These are phyloP conservation scores for Pachyseris speciosa DNA, from an alignment of 64 coral and sea anemone species.

Conservation along the genomic window DNA sequence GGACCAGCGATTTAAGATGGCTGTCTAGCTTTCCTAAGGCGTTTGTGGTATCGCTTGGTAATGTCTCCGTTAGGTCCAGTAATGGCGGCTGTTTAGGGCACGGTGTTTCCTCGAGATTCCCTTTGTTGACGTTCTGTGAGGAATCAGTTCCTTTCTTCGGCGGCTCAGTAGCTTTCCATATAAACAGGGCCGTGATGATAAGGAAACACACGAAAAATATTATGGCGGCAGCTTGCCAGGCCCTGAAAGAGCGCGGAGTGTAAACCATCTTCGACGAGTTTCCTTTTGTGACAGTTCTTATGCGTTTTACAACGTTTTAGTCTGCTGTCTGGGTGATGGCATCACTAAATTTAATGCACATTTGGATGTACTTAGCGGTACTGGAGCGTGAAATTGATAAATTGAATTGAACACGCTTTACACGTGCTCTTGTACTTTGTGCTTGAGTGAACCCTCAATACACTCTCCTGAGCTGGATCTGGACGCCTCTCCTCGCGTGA, in stretches of 20 bases:
- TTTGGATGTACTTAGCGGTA: no score
- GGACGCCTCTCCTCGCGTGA: no score
- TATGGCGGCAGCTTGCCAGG: background rate
- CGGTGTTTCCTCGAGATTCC: background rate
- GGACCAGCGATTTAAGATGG: constrained; percentile 35
- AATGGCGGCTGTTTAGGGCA: constrained; percentile 42
- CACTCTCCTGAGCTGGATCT: no score
- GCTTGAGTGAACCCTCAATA: no score
- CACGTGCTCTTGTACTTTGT: no score
- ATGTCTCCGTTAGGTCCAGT: background rate
- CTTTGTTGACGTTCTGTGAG: background rate
- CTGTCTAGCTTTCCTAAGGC: constrained; percentile 14
- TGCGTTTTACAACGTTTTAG: no score
- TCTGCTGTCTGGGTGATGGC: no score
- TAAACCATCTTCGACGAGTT: background rate
- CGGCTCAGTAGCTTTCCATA: background rate
- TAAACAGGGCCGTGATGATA: constrained; percentile 2
- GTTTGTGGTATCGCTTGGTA: constrained; percentile 28
- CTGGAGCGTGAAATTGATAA: no score
- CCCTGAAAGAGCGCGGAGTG: background rate
- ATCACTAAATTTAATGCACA: no score
- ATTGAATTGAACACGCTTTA: no score
- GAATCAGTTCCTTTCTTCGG: background rate
- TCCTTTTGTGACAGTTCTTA: no score
- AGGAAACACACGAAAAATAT: constrained; percentile 9